A percentile compares a stretch with the other conserved stretches of the same genome.
Evolutionary conservation across 2,113 vertebrate genomes (phyloP).

Genomic region (Poeciliopsis prolifica): DNA sequence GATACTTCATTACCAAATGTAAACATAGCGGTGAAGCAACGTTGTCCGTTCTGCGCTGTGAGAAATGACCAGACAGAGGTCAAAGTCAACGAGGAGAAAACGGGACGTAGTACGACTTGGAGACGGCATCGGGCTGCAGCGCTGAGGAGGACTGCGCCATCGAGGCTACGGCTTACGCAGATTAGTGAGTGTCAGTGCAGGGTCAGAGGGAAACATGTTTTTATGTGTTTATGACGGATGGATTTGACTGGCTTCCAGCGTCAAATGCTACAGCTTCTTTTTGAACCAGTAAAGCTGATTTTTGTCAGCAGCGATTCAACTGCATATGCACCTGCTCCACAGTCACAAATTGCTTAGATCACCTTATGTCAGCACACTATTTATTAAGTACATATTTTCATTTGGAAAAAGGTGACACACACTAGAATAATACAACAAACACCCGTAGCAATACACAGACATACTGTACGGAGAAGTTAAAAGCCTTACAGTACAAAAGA

Average conservation of each 20-base stretch:
- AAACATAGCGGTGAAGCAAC: not conserved
- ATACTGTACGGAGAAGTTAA: too few species aligned
- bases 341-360: too few species aligned
- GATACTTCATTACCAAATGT: not conserved
- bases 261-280: conserved; percentile 16
- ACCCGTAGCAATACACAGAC: too few species aligned
- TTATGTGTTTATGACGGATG: conserved; percentile 6
- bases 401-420: too few species aligned
- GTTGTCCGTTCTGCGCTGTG: not conserved
- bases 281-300: not conserved
- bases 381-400: too few species aligned
- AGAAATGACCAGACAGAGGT: conserved; percentile 12
- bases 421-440: too few species aligned
- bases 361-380: too few species aligned
- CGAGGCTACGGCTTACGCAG: not conserved
- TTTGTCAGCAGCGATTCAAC: not conserved
- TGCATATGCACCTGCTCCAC: too few species aligned
- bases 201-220: conserved; percentile 8
- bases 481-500: too few species aligned
- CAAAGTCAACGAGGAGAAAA: conserved; percentile 9
- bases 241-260: conserved; percentile 29
- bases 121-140: not conserved
- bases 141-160: conserved; percentile 1
- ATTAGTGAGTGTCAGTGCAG: not conserved
- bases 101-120: not conserved